Conservation (phyloP, 2,113 vertebrate genomes). For the Edolisoma coerulescens region DNA sequence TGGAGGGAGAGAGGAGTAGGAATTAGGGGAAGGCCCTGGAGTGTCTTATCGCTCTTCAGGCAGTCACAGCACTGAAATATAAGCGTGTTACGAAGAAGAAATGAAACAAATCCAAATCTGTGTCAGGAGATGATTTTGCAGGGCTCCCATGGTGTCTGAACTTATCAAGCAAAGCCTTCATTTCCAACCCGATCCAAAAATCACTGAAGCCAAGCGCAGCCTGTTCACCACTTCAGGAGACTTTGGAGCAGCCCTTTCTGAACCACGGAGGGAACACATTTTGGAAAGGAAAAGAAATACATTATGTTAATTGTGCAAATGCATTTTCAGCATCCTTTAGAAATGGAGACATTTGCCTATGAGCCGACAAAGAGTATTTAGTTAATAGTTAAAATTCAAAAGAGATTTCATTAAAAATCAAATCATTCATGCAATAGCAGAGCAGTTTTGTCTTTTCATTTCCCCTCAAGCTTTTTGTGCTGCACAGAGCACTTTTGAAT, state of each 20-base stretch:
- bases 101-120: neutral
- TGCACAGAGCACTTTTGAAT: neutral
- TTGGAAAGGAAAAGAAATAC: neutral
- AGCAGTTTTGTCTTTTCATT: neutral
- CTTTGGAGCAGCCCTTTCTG: neutral
- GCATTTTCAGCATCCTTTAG: neutral
- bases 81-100: neutral
- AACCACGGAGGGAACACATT: neutral
- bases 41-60: neutral
- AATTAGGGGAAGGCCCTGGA: neutral
- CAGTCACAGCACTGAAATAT: neutral
- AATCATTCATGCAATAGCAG: neutral
- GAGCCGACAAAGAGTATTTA: neutral
- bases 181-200: neutral
- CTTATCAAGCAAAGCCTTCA: neutral
- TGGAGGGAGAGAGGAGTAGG: accelerated
- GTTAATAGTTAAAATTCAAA: neutral
- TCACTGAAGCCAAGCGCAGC: neutral
- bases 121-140: neutral
- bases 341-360: neutral
- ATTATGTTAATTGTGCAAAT: neutral
- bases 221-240: neutral
- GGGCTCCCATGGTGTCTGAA: neutral
- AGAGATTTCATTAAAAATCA: neutral
- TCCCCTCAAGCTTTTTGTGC: neutral